These are phyloP conservation scores for Athrips mouffetella DNA, from an alignment of 2,888 invertebrate species.

Conservation along the genomic window DNA sequence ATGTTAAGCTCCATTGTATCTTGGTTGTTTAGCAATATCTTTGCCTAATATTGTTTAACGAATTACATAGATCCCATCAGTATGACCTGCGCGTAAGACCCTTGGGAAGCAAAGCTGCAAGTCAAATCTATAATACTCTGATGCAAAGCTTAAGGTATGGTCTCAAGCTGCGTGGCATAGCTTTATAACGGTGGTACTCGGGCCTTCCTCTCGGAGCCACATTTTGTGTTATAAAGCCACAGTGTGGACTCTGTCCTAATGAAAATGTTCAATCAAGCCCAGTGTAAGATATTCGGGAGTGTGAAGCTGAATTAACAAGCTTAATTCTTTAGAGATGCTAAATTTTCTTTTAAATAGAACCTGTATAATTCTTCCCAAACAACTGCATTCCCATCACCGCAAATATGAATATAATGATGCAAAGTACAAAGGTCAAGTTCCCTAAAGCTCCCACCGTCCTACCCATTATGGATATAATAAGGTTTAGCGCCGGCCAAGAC, in stretches of 20 bases:
- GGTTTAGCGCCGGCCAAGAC: constrained; percentile 97
- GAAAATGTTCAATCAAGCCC: constrained; percentile 73
- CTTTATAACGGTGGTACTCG: constrained; percentile 66
- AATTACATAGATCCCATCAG: constrained; percentile 75
- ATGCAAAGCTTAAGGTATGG: constrained; percentile 75
- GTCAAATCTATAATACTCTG: constrained; percentile 73
- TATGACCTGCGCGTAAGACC: constrained; percentile 66
- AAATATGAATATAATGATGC: constrained; percentile 98
- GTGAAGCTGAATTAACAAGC: constrained; percentile 76
- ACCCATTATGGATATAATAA: constrained; percentile 97
- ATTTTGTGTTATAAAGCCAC: constrained; percentile 72
- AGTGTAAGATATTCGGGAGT: constrained; percentile 72
- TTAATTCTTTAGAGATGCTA: constrained; percentile 70
- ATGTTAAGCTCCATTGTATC: no score
- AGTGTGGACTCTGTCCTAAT: constrained; percentile 62
- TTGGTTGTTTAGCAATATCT: constrained; percentile 20
- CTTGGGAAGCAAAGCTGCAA: constrained; percentile 75
- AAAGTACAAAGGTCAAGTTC: constrained; percentile 96
- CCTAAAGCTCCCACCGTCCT: constrained; percentile 96
- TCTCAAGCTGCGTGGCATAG: constrained; percentile 74
- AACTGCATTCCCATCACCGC: constrained; percentile 98
- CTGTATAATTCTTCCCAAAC: constrained; percentile 93
- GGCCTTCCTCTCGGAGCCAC: constrained; percentile 50
- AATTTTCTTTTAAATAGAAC: constrained; percentile 77
- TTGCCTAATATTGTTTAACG: constrained; percentile 25